Base-by-base conservation (phyloP, 2,113 vertebrate genomes). In the Aleadryas rufinucha region DNA sequence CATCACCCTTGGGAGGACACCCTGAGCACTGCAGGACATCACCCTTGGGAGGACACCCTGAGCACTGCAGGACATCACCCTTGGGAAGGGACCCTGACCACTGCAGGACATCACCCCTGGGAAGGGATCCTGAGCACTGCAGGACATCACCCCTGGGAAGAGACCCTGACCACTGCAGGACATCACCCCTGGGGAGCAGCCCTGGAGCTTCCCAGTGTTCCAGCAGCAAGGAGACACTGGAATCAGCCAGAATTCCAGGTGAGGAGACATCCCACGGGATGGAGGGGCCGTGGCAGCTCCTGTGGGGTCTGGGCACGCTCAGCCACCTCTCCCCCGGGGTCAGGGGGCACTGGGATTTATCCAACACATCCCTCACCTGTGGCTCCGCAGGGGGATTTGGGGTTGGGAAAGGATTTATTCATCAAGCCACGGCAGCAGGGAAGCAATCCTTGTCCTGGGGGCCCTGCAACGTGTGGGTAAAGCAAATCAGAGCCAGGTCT, bases 381-480 rank as follows among this genome's bases (percentile, higher is more conserved):
- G 68, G 59, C 82, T 87, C 91, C 19, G 6, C 75, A 17, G 74
- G 59, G 91, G 75, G 23, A 84, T 91, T 87, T 72, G 63, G 61
- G 42, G 27, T 79, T 60, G 75, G 90, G 23, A 80, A 91, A 74
- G 90, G 93, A 94, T 97, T 96, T 95, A 95, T 96, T 96, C 87
- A 83, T 59, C 84, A 94, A 95, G 84, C 65, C 78, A 60, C 22
- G 24, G 91, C 82, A 79, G 80, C 89, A 77, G 82, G 90, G 86
- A 88, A 74, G 59, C 95, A 88, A 88, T 70, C 82, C 87, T 47
- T 80, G 95, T 91, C 93, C 95, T 95, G 89, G 11, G 39, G 92
- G 93, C 60, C 85, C 79, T 68, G 87, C 78, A 31, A 93, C 24
- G 64, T 94, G 93, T 77, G 71, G 59, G 37, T 72, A 70, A 96